phyloP scores from a whole-genome alignment of 37 sponge, comb jelly and placozoan genomes.

The Eunapius fragilis region DNA sequence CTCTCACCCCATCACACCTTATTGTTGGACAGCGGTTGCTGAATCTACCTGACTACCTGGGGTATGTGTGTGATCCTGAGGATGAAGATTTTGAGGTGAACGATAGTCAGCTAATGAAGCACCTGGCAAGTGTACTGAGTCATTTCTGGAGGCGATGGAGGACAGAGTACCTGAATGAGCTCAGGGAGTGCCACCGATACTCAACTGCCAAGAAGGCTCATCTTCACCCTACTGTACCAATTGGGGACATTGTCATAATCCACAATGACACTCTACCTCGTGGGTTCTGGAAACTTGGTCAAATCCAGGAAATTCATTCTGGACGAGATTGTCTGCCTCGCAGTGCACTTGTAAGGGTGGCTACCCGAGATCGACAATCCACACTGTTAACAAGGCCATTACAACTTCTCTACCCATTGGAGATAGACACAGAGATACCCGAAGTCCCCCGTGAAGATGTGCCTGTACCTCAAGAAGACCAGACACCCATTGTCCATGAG shows the following conservation, averaged over 20 bases:
- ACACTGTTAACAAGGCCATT: constrained; percentile 3
- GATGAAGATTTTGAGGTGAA: constrained; percentile 13
- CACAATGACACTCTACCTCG: not conserved
- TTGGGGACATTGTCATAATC: not conserved
- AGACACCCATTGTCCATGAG: not conserved
- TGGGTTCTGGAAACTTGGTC: constrained; percentile 6
- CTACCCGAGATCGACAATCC: not conserved
- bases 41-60: constrained; percentile 11
- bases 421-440: not conserved
- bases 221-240: not conserved
- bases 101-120: not conserved
- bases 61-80: not conserved
- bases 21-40: not conserved
- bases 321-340: constrained; percentile 5
- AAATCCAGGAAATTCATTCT: constrained; percentile 6
- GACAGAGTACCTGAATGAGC: not conserved
- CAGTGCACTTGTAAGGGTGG: not conserved
- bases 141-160: constrained; percentile 9
- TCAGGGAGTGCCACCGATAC: no score
- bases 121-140: not conserved
- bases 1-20: constrained; percentile 1
- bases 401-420: constrained; percentile 11
- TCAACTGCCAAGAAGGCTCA: not conserved
- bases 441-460: not conserved
- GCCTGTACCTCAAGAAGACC: not conserved